Conservation (phyloP, 1,140 invertebrate genomes). For the Chionoecetes opilio region DNA sequence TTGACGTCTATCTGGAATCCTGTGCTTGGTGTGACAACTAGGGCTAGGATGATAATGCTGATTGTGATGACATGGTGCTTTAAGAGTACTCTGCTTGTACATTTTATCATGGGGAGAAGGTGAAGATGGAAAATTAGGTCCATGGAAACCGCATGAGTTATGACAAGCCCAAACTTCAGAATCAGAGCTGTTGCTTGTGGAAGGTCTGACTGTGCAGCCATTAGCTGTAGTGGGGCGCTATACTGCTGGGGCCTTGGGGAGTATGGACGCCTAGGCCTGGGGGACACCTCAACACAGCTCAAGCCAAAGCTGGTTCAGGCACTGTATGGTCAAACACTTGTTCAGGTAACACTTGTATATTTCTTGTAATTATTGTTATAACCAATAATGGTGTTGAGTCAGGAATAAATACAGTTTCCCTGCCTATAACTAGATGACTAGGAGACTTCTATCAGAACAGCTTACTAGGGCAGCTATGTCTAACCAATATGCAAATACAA, state of each 20-base stretch:
- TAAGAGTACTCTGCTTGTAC: conserved; percentile 83
- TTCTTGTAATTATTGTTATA: no score
- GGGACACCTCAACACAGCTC: conserved; percentile 93
- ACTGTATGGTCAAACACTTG: conserved; percentile 84
- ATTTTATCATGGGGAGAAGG: conserved; percentile 99
- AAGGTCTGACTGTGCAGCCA: conserved; percentile 96
- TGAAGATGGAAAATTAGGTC: conserved; percentile 95
- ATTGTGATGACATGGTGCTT: not conserved
- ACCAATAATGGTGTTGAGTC: no score
- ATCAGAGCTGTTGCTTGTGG: conserved; percentile 97
- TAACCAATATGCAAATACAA: no score
- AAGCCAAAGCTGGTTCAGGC: conserved; percentile 92
- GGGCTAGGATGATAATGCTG: no score
- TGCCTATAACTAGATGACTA: no score
- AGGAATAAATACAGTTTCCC: no score
- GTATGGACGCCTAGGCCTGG: conserved; percentile 95
- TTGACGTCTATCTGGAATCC: not conserved
- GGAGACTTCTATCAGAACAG: no score
- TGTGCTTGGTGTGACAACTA: not conserved
- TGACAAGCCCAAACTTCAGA: conserved; percentile 92
- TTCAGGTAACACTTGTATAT: conserved; percentile 74
- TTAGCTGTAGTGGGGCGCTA: conserved; percentile 94
- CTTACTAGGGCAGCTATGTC: no score
- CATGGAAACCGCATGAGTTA: conserved; percentile 93
- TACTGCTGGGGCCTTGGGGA: conserved; percentile 98